Percentiles rank a stretch among this genome's conserved stretches.
Evolutionary conservation across 2,113 vertebrate species (phyloP).

Genomic region (Orthonyx spaldingii): DNA sequence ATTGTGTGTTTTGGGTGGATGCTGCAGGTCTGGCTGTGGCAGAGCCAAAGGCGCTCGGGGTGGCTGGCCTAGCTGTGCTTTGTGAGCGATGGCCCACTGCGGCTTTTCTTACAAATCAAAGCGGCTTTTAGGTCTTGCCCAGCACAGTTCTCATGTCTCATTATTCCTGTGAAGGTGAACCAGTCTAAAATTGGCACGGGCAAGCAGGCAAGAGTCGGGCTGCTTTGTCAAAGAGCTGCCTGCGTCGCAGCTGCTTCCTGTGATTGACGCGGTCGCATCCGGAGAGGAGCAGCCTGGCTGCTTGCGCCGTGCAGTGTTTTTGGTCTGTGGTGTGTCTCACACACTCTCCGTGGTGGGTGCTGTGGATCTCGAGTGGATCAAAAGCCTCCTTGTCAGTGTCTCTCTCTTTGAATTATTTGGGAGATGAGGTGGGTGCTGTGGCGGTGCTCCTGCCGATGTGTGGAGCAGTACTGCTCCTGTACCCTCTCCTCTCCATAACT

Average conservation of each 20-base stretch:
- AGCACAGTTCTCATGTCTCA: fast-evolving
- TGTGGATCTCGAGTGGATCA: slow-evolving; percentile 28
- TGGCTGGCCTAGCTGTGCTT: neutral
- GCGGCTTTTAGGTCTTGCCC: neutral
- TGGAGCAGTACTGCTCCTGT: slow-evolving; percentile 48
- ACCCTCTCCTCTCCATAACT: neutral
- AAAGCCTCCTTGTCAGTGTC: slow-evolving; percentile 52
- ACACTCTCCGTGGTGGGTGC: neutral
- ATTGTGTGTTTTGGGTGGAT: fast-evolving
- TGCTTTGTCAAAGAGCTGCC: slow-evolving; percentile 1
- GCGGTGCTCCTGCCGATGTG: slow-evolving; percentile 4
- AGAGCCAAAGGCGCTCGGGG: fast-evolving
- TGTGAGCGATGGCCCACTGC: fast-evolving
- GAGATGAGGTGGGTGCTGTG: slow-evolving; percentile 63
- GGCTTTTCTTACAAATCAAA: neutral
- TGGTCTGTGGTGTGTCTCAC: slow-evolving; percentile 1
- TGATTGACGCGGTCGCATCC: slow-evolving; percentile 42
- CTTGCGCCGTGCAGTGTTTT: neutral
- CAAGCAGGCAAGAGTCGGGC: neutral
- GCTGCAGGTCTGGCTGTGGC: neutral
- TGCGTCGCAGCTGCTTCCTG: slow-evolving; percentile 58
- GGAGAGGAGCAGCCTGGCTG: slow-evolving; percentile 48
- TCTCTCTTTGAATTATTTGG: slow-evolving; percentile 67
- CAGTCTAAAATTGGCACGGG: neutral
- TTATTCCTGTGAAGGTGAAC: neutral